Conservation (phyloP, 2,797 vertebrate species). For the Acipenser transmontanus region DNA sequence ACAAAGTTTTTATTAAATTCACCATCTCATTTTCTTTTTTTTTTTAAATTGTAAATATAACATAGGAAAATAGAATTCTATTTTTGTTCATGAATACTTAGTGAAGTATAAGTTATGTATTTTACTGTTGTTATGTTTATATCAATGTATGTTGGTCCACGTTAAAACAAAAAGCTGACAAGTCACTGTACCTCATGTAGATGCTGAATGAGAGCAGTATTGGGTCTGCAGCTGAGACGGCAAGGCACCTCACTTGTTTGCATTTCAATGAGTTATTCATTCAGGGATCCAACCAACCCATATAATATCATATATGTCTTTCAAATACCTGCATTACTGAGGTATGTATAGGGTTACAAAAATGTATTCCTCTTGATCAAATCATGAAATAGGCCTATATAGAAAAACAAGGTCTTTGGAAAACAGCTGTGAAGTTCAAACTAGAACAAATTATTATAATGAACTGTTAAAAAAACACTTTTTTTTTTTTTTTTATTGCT, state of each 20-base stretch:
- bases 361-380: too few species aligned
- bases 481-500: too few species aligned
- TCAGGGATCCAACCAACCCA: background rate
- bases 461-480: too few species aligned
- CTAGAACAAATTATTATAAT: too few species aligned
- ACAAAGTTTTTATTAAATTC: constrained; percentile 70
- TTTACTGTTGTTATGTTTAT: constrained; percentile 58
- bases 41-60: constrained; percentile 88
- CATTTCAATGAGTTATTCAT: constrained; percentile 29
- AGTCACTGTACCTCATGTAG: constrained; percentile 83
- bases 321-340: too few species aligned
- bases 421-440: too few species aligned
- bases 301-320: background rate
- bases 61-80: constrained; percentile 93
- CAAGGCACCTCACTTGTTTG: constrained; percentile 51
- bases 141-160: constrained; percentile 72
- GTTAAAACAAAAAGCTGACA: constrained; percentile 73
- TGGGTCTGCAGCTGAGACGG: constrained; percentile 53
- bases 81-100: constrained; percentile 90
- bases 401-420: too few species aligned
- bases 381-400: too few species aligned
- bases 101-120: constrained; percentile 95
- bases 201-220: constrained; percentile 67
- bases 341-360: too few species aligned
- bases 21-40: constrained; percentile 82